These are phyloP conservation scores for Scaptomyza parva DNA, from an alignment of 2,888 invertebrate species.

Conservation along the genomic window DNA sequence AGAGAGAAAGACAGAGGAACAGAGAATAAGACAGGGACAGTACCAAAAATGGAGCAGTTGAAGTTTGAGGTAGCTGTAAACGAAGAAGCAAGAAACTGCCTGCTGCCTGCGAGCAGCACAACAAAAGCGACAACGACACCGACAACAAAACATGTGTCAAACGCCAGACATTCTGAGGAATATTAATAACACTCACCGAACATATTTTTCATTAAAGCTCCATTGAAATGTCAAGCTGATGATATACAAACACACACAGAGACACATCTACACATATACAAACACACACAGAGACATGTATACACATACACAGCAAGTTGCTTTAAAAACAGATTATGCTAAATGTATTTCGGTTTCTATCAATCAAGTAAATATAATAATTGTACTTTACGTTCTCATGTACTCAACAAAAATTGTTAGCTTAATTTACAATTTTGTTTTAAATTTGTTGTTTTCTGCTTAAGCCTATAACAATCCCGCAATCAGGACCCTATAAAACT, in stretches of 20 bases:
- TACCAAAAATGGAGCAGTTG: conserved; percentile 26
- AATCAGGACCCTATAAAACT: too few relatives aligned
- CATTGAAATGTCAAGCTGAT: conserved; percentile 65
- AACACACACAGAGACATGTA: conserved; percentile 1
- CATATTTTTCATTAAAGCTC: conserved; percentile 80
- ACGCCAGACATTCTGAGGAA: conserved; percentile 79
- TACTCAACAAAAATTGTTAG: conserved; percentile 13
- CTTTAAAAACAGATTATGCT: conserved; percentile 56
- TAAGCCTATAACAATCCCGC: too few relatives aligned
- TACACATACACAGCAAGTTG: conserved; percentile 7
- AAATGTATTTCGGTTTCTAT: conserved; percentile 34
- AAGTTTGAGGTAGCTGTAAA: neutral
- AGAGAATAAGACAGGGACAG: conserved; percentile 20
- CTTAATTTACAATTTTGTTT: too few relatives aligned
- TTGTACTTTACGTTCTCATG: conserved; percentile 37
- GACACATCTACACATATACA: conserved; percentile 14
- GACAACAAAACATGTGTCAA: conserved; percentile 80
- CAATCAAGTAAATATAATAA: conserved; percentile 51
- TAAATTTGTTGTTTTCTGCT: too few relatives aligned
- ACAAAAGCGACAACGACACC: conserved; percentile 56
- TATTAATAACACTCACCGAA: conserved; percentile 78
- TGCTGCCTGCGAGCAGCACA: conserved; percentile 15
- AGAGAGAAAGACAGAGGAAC: neutral
- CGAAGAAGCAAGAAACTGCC: conserved; percentile 12
- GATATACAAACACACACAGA: conserved; percentile 26